Evolutionary conservation across 2,888 invertebrate species (phyloP).

Genomic region (Cynaeus angustus): DNA sequence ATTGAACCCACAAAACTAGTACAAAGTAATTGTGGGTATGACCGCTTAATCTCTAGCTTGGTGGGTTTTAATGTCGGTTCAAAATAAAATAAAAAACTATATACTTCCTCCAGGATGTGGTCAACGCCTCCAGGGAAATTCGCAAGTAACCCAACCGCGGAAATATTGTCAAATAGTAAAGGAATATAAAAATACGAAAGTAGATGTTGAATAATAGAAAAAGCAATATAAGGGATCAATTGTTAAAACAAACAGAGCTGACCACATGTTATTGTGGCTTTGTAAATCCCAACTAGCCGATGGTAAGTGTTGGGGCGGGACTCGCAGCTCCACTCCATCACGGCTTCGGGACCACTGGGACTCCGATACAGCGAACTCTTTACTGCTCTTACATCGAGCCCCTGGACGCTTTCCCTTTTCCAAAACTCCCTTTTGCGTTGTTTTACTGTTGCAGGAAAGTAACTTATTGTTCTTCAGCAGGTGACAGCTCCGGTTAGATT

Average conservation of each 20-base stretch:
- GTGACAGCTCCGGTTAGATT: slow-evolving; percentile 54
- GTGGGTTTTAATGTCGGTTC: slow-evolving; percentile 35
- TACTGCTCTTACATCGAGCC: slow-evolving; percentile 59
- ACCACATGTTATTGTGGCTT: slow-evolving; percentile 64
- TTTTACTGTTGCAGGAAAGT: slow-evolving; percentile 55
- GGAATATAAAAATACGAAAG: slow-evolving; percentile 55
- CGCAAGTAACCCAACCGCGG: slow-evolving; percentile 54
- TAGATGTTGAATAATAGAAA: slow-evolving; percentile 63
- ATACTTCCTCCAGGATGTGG: slow-evolving; percentile 46
- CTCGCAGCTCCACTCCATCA: slow-evolving; percentile 68
- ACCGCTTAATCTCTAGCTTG: not conserved
- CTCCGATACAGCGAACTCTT: slow-evolving; percentile 59
- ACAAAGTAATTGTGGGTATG: too few relatives aligned
- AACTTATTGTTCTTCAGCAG: slow-evolving; percentile 63
- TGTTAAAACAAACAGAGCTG: slow-evolving; percentile 66
- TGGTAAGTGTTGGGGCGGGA: slow-evolving; percentile 63
- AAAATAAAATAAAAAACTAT: slow-evolving; percentile 47
- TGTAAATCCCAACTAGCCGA: slow-evolving; percentile 67
- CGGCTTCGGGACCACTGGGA: slow-evolving; percentile 59
- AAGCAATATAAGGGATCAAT: slow-evolving; percentile 64
- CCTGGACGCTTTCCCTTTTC: slow-evolving; percentile 59
- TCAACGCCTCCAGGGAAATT: slow-evolving; percentile 50
- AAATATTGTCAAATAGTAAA: slow-evolving; percentile 57
- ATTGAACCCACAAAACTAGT: too few relatives aligned
- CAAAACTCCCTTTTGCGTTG: slow-evolving; percentile 57